These are phyloP conservation scores for Carcinoscorpius rotundicauda DNA, from an alignment of 1,140 invertebrate genomes.

Conservation along the genomic window DNA sequence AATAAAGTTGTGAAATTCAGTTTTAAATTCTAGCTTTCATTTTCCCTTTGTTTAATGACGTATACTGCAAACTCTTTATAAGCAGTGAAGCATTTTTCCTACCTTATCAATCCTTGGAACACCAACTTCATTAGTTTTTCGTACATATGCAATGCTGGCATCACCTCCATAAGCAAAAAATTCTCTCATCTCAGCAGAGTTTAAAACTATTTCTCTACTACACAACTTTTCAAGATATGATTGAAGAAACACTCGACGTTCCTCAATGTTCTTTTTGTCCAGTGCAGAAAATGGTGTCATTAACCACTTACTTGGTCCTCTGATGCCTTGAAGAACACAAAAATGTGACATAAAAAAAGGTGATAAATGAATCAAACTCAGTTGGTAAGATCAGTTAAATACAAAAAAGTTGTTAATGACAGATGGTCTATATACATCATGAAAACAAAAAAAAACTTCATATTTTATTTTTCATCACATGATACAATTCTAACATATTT, in stretches of 20 bases:
- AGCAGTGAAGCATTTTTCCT: neutral
- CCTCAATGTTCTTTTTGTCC: slow-evolving; percentile 35
- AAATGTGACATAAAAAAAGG: too few relatives aligned
- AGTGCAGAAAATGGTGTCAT: slow-evolving; percentile 30
- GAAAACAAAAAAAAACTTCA: too few relatives aligned
- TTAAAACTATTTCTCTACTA: slow-evolving; percentile 30
- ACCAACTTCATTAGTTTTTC: slow-evolving; percentile 24
- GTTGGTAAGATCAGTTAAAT: too few relatives aligned
- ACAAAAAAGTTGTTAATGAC: too few relatives aligned
- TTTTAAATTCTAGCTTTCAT: too few relatives aligned
- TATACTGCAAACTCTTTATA: too few relatives aligned
- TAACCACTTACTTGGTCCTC: slow-evolving; percentile 37
- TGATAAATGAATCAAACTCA: too few relatives aligned
- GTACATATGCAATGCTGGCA: slow-evolving; percentile 35
- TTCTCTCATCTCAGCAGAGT: slow-evolving; percentile 34
- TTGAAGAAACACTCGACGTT: slow-evolving; percentile 34
- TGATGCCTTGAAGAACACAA: slow-evolving; percentile 27
- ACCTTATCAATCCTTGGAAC: slow-evolving; percentile 36
- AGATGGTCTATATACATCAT: too few relatives aligned
- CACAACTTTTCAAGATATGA: slow-evolving; percentile 35
- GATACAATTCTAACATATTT: too few relatives aligned
- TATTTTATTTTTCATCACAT: too few relatives aligned
- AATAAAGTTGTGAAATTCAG: too few relatives aligned
- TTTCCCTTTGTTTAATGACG: too few relatives aligned
- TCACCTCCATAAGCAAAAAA: slow-evolving; percentile 41